Base-by-base conservation (phyloP, 23 tunicate species). In the Corella eumyota region DNA sequence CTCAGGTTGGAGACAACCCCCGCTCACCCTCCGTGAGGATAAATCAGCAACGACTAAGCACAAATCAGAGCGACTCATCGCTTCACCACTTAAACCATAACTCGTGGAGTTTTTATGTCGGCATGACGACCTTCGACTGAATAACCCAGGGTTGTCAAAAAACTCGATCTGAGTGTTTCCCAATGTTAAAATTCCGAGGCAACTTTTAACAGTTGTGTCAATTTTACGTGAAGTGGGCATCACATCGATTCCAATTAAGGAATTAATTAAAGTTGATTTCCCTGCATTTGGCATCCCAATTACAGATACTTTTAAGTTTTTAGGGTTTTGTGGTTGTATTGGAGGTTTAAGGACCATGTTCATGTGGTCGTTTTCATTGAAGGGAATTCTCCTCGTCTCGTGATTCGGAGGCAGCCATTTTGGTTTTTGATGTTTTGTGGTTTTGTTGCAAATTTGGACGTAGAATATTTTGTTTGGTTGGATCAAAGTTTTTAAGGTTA, bases 271-370 rank as follows among this genome's bases (percentile, higher is more conserved):
- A 0, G 96, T 88, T 13, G 96, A 88, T 62, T 88, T 88, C 35
- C 96, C 96, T 29, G 62, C 88, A 68, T 88, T 88, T 21, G 96
- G 96, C 96, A 88, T 88, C 11, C 96, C 96, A 45, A 88, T 49
- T 9, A 88, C 82, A 40, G 78, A 77, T 19, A 79, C 88, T 52
- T 72, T 65, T 22, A 79, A 66, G 17, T 61, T 40, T 34, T 62
- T 71, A 24, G 73, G 70, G 58, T 75, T 56, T 17, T 9, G 60
- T 61, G 78, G 78, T 48, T 72, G 78, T n/a, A n/a, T n/a, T n/a
- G n/a, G n/a, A n/a, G n/a, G n/a, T n/a, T n/a, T n/a, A n/a, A n/a
- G n/a, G n/a, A n/a, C n/a, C n/a, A n/a, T n/a, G n/a, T n/a, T n/a
- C n/a, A n/a, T n/a, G n/a, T n/a, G n/a, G n/a, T n/a, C n/a, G n/a